phyloP scores from a whole-genome alignment of 2,113 vertebrate genomes.

The Globicephala melas region DNA sequence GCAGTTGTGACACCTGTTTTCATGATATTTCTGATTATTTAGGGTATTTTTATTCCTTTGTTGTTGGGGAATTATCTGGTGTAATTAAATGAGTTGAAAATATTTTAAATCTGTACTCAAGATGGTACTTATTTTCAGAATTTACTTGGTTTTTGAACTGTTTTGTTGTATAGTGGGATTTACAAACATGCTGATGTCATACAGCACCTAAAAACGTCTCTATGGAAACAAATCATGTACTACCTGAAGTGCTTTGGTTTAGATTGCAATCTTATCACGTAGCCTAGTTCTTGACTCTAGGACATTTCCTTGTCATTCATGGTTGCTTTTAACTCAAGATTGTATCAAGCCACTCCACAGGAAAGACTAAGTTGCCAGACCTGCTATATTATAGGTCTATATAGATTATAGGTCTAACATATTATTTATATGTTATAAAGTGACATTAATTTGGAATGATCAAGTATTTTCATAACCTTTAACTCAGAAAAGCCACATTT shows the following conservation, averaged over 20 bases:
- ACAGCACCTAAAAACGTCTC: slow-evolving; percentile 10
- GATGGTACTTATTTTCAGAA: not conserved
- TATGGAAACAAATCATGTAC: not conserved
- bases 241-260: slow-evolving; percentile 38
- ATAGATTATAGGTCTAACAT: not conserved
- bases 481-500: slow-evolving; percentile 14
- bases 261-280: slow-evolving; percentile 14
- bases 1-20: not conserved
- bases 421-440: not conserved
- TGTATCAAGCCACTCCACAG: slow-evolving; percentile 7
- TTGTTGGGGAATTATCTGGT: not conserved
- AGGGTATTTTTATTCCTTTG: not conserved
- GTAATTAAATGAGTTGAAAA: slow-evolving; percentile 35
- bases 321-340: slow-evolving; percentile 33
- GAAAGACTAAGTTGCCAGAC: not conserved
- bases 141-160: not conserved
- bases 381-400: not conserved
- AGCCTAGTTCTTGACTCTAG: slow-evolving; percentile 2
- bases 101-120: slow-evolving; percentile 15
- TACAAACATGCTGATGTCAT: not conserved
- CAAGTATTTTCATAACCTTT: not conserved
- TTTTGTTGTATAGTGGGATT: slow-evolving; percentile 15
- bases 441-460: not conserved
- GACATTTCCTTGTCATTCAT: slow-evolving; percentile 1
- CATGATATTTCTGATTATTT: not conserved